Evolutionary conservation across 2,113 vertebrate genomes (phyloP).

Genomic region (Onychorhynchus coronatus): DNA sequence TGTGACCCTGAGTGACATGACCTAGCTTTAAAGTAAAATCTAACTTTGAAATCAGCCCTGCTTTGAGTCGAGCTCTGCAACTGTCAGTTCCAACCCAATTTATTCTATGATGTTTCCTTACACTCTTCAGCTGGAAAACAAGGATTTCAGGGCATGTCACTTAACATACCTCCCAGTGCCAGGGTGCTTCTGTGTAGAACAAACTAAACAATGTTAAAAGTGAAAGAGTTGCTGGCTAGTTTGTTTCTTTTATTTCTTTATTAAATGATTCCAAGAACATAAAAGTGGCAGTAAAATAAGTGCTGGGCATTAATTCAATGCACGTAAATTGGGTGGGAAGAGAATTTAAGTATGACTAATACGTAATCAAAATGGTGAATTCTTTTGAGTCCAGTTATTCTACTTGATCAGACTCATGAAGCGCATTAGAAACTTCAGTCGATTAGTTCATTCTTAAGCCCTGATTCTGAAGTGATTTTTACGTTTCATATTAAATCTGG

Average conservation of each 20-base stretch:
- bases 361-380: background rate
- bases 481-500: background rate
- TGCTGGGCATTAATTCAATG: background rate
- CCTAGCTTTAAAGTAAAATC: background rate
- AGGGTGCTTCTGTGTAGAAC: background rate
- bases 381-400: background rate
- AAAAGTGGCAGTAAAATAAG: background rate
- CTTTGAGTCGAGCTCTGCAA: background rate
- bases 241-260: background rate
- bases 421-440: background rate
- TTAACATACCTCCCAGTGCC: background rate
- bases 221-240: background rate
- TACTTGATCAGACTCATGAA: background rate
- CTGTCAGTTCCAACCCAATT: slow-evolving; percentile 17
- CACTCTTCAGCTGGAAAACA: background rate
- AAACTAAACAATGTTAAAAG: background rate
- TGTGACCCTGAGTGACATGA: background rate
- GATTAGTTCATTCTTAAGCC: background rate
- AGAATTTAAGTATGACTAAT: background rate
- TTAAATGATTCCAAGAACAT: background rate
- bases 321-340: background rate
- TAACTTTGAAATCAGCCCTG: background rate
- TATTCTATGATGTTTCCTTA: background rate
- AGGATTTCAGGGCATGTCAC: background rate
- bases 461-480: background rate